These are phyloP conservation scores for Leucoptera coffeella DNA, from an alignment of 2,888 invertebrate species.

Conservation along the genomic window DNA sequence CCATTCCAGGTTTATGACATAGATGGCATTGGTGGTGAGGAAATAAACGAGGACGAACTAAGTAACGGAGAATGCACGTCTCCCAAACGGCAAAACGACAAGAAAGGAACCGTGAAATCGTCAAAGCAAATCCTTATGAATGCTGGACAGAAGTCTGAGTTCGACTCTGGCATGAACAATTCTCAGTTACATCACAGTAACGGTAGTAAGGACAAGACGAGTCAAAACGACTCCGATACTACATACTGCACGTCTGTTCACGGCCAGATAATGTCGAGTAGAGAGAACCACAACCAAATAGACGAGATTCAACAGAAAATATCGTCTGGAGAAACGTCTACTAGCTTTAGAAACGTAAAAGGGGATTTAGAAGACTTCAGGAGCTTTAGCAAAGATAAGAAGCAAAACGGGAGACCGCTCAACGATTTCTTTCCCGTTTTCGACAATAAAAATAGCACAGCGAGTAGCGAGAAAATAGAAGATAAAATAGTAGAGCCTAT, in stretches of 20 bases:
- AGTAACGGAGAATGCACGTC: constrained; percentile 15
- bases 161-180: constrained; percentile 46
- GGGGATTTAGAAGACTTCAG: constrained; percentile 18
- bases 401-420: constrained; percentile 29
- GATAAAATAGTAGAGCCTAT: constrained; percentile 37
- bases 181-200: constrained; percentile 29
- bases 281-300: constrained; percentile 44
- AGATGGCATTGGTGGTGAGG: constrained; percentile 36
- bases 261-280: constrained; percentile 40
- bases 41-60: constrained; percentile 23
- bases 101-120: constrained; percentile 27
- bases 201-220: constrained; percentile 18
- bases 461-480: constrained; percentile 11
- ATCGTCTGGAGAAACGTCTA: constrained; percentile 26
- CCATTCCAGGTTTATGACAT: constrained; percentile 39
- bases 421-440: constrained; percentile 44
- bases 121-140: constrained; percentile 43
- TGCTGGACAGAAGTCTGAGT: constrained; percentile 43
- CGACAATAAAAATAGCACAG: constrained; percentile 24
- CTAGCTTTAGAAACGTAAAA: constrained; percentile 26
- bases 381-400: constrained; percentile 9
- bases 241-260: constrained; percentile 43
- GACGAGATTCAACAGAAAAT: constrained; percentile 43
- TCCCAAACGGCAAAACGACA: constrained; percentile 14
- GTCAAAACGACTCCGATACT: constrained; percentile 20